Base-by-base conservation (phyloP, 2,113 vertebrate genomes). In the Catharus fuscescens region DNA sequence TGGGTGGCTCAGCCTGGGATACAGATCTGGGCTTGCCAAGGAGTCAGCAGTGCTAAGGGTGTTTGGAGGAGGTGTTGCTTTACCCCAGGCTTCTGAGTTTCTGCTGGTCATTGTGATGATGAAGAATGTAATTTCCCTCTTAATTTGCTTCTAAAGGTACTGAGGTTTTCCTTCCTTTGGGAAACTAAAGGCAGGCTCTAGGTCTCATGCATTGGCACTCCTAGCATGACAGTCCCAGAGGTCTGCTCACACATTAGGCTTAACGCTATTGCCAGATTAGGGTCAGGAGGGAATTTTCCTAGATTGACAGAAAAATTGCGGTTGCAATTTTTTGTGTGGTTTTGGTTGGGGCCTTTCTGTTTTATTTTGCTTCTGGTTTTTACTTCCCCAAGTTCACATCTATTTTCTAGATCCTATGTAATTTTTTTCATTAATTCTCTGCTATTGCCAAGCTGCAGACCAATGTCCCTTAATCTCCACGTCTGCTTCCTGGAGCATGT, bases 261-360 rank as follows among this genome's bases (percentile, higher is more conserved):
- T 95, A 96, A 74, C 0, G 3, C 57, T 82, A 36, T 50, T 87
- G 90, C 85, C 92, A 96, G 92, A 95, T 96, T 96, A 96, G 93
- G 96, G 95, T 94, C 95, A 96, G 90, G 66, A 95, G 70, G 90
- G 95, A 95, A 94, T 96, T 96, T 93, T 91, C 90, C 66, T 45
- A 76, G 78, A 88, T 28, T 88, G 85, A 81, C 10, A 76, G 80
- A 88, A 93, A 87, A 83, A 83, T 19, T 59, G 42, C 12, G 7
- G 42, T 80, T 66, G 65, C 44, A 45, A 28, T 61, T 90, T 94
- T 93, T 87, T 74, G 10, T 62, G 42, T 50, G 47, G 14, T 52
- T 95, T 93, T 52, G 57, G 9, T 1, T 50, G 42, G 32, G 28
- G 26, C 18, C 31, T 42, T 59, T 54, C 28, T 42, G 18, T 15